These are phyloP conservation scores for Chalcosyrphus nemorum DNA, from an alignment of 2,888 invertebrate species.

Conservation along the genomic window DNA sequence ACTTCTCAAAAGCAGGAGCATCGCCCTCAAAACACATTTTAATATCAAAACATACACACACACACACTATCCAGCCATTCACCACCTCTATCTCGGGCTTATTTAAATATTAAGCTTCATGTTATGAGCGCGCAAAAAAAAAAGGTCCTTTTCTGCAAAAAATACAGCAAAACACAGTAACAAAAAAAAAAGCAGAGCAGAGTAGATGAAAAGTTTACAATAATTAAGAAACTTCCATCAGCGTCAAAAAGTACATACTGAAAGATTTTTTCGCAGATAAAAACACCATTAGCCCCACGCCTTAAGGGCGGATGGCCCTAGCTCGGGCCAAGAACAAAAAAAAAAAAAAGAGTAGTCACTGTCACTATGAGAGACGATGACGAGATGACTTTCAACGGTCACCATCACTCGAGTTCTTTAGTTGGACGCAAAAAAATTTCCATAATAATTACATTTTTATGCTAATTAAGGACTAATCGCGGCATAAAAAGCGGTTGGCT, in stretches of 20 bases:
- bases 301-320: slow-evolving; percentile 19
- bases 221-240: slow-evolving; percentile 66
- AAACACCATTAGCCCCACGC: slow-evolving; percentile 30
- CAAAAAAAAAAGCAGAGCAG: background rate
- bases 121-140: background rate
- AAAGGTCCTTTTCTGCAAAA: background rate
- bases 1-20: background rate
- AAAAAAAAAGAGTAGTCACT: slow-evolving; percentile 7
- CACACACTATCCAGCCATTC: background rate
- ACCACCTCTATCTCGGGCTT: slow-evolving; percentile 7
- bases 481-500: slow-evolving; percentile 58
- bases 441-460: slow-evolving; percentile 72
- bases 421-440: slow-evolving; percentile 58
- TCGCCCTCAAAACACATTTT: background rate
- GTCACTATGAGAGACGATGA: slow-evolving; percentile 52
- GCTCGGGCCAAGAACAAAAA: background rate
- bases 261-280: slow-evolving; percentile 58
- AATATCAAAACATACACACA: background rate
- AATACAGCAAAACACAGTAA: background rate
- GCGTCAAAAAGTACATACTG: slow-evolving; percentile 43
- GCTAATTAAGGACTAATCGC: slow-evolving; percentile 71
- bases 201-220: slow-evolving; percentile 52
- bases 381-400: slow-evolving; percentile 57
- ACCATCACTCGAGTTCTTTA: slow-evolving; percentile 4
- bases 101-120: slow-evolving; percentile 30